phyloP scores from a whole-genome alignment of 1,140 invertebrate genomes.

The Anagrus nilaparvatae region DNA sequence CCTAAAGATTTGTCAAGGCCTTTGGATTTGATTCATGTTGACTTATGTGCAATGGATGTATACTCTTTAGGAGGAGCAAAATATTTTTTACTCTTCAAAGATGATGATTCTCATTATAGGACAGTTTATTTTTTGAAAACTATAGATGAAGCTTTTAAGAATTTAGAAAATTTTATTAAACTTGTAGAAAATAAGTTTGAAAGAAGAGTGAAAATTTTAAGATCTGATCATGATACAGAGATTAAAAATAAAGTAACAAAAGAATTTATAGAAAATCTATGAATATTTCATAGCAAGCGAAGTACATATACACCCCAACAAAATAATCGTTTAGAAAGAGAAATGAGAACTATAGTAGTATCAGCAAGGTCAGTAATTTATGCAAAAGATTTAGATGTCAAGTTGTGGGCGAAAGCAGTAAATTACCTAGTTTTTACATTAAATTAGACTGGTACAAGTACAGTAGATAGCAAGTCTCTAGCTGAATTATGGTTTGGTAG shows the following conservation, averaged over 20 bases:
- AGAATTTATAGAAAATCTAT: slow-evolving; percentile 16
- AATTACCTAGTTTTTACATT: slow-evolving; percentile 19
- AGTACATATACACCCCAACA: slow-evolving; percentile 30
- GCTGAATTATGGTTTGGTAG: slow-evolving; percentile 19
- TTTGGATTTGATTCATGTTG: slow-evolving; percentile 23
- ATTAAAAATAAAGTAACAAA: slow-evolving; percentile 16
- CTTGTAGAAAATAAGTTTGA: slow-evolving; percentile 22
- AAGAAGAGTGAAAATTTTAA: slow-evolving; percentile 18
- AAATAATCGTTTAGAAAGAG: slow-evolving; percentile 33
- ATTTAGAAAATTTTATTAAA: slow-evolving; percentile 21
- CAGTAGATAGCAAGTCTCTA: slow-evolving; percentile 12
- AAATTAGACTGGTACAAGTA: slow-evolving; percentile 20
- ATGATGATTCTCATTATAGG: slow-evolving; percentile 11
- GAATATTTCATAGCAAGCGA: slow-evolving; percentile 19
- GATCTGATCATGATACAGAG: slow-evolving; percentile 27
- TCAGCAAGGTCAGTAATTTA: slow-evolving; percentile 21
- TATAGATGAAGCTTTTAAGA: slow-evolving; percentile 15
- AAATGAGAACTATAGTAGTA: slow-evolving; percentile 33
- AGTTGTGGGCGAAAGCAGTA: slow-evolving; percentile 11
- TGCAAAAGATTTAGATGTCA: slow-evolving; percentile 13
- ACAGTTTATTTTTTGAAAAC: slow-evolving; percentile 13
- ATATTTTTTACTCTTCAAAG: slow-evolving; percentile 14
- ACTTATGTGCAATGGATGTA: slow-evolving; percentile 26
- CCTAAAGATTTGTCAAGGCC: slow-evolving; percentile 5
- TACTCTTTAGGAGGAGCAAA: slow-evolving; percentile 18